Conservation (phyloP, 2,113 vertebrate species). For the Ranitomeya imitator region DNA sequence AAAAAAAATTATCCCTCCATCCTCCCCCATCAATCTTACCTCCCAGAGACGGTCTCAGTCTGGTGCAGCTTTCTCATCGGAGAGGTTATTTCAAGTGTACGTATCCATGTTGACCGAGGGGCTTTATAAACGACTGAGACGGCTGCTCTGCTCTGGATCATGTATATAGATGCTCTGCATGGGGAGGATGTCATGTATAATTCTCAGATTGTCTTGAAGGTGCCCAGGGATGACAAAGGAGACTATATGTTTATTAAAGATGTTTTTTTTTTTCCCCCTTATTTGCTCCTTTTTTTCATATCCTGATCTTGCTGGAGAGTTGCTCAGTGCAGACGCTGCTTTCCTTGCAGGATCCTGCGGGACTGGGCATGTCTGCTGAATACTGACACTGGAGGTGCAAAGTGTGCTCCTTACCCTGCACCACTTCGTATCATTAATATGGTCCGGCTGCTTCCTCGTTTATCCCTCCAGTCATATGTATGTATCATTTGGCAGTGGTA, state of each 20-base stretch:
- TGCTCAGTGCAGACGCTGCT: not conserved
- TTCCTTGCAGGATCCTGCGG: constrained; percentile 15
- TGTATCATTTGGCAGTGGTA: not conserved
- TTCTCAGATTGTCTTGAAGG: not conserved
- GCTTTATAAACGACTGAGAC: constrained; percentile 6
- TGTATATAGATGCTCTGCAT: not conserved
- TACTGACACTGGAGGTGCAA: constrained; percentile 36
- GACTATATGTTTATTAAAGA: constrained; percentile 42
- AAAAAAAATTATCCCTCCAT: not conserved
- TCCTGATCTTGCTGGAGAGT: not conserved
- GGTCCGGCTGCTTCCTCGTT: not conserved
- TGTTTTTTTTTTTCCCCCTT: constrained; percentile 4
- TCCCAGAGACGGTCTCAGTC: not conserved
- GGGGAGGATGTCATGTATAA: not conserved
- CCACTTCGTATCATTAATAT: not conserved
- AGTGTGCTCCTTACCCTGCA: constrained; percentile 24
- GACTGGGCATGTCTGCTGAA: constrained; percentile 9
- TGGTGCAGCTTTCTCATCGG: constrained; percentile 10
- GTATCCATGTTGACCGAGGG: constrained; percentile 8
- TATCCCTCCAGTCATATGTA: not conserved
- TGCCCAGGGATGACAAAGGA: not conserved
- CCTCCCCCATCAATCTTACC: constrained; percentile 28
- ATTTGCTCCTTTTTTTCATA: not conserved
- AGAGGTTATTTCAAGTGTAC: constrained; percentile 10
- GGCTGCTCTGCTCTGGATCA: not conserved